These are phyloP conservation scores for Phasia obesa DNA, from an alignment of 2,888 invertebrate genomes.

Conservation along the genomic window DNA sequence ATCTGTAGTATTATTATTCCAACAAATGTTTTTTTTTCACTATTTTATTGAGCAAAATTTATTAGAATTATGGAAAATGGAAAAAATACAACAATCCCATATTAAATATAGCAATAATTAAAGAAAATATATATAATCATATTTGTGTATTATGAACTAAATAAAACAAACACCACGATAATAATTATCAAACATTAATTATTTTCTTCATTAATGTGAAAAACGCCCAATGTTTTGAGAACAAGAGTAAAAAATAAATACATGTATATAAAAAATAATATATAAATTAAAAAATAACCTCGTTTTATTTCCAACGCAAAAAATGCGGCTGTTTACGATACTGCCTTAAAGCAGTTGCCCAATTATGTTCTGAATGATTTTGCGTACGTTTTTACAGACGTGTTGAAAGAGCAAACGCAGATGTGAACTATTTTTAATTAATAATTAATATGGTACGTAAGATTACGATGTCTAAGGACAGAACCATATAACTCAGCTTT, in stretches of 20 bases:
- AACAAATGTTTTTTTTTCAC: conserved; percentile 20
- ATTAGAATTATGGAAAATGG: conserved; percentile 22
- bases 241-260: conserved; percentile 33
- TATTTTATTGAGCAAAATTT: conserved; percentile 21
- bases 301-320: too few species aligned
- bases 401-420: too few species aligned
- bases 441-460: too few species aligned
- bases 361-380: too few species aligned
- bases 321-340: too few species aligned
- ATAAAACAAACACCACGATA: conserved; percentile 27
- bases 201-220: conserved; percentile 42
- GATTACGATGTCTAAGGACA: too few species aligned
- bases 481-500: too few species aligned
- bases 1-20: conserved; percentile 29
- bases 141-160: conserved; percentile 46
- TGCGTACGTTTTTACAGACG: too few species aligned
- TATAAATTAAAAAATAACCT: background rate
- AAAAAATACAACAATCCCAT: conserved; percentile 31
- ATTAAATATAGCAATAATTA: conserved; percentile 21
- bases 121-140: conserved; percentile 29
- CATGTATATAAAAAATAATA: conserved; percentile 2
- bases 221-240: conserved; percentile 30
- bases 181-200: conserved; percentile 17
- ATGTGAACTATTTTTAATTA: too few species aligned
- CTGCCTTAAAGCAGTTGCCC: too few species aligned